These are phyloP conservation scores for Lasaia peninsularis DNA, from an alignment of 1,140 invertebrate species.

Conservation along the genomic window DNA sequence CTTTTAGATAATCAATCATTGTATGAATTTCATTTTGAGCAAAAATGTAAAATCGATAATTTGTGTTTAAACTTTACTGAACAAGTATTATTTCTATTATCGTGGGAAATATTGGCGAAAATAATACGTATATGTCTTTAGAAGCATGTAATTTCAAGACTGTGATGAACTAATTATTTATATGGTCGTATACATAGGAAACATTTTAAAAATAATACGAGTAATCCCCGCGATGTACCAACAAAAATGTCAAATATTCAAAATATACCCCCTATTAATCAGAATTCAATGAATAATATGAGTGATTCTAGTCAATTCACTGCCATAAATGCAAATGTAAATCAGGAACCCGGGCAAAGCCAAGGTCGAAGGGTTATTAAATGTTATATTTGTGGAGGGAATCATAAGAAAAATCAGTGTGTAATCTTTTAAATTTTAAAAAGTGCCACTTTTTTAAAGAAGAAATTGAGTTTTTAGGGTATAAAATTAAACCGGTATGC, in stretches of 20 bases:
- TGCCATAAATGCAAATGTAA: neutral
- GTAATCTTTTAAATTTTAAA: neutral
- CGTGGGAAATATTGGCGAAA: constrained; percentile 25
- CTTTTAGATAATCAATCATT: constrained; percentile 23
- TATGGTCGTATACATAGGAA: constrained; percentile 17
- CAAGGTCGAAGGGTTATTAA: neutral
- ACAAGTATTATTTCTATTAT: constrained; percentile 28
- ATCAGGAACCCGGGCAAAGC: neutral
- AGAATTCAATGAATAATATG: neutral
- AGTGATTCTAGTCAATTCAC: neutral
- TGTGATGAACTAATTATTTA: constrained; percentile 21
- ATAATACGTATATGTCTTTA: constrained; percentile 17
- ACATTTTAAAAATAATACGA: neutral
- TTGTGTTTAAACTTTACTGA: constrained; percentile 18
- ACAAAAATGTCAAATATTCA: neutral
- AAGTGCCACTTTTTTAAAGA: neutral
- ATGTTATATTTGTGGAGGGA: constrained; percentile 15
- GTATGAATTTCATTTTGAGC: constrained; percentile 23
- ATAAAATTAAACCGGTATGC: neutral
- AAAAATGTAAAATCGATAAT: constrained; percentile 9
- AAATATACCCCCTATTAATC: neutral
- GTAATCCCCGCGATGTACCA: neutral
- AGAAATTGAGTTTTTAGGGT: neutral
- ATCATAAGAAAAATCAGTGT: constrained; percentile 16
- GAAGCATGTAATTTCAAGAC: constrained; percentile 25